Evolutionary conservation across 2,797 vertebrate genomes (phyloP).

Genomic region (Dicrostonyx torquatus): DNA sequence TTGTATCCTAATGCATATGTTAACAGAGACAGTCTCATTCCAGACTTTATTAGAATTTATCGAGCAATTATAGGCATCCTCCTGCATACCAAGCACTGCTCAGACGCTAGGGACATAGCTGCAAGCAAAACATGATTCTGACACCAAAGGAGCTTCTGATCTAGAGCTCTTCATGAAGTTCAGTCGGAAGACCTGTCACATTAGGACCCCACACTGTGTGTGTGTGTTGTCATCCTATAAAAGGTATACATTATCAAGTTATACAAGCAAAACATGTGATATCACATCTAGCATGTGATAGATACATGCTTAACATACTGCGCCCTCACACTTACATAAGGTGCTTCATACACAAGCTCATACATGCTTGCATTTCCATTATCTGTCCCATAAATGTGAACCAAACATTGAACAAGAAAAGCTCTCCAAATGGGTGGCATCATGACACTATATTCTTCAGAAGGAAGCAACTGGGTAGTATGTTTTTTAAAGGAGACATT

Average conservation of each 20-base stretch:
- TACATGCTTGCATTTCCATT: not conserved
- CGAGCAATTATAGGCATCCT: not conserved
- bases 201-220: not conserved
- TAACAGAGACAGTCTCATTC: not conserved
- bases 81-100: too few species aligned
- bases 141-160: not conserved
- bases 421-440: not conserved
- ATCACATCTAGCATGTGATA: not conserved
- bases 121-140: too few species aligned
- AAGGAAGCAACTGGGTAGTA: not conserved
- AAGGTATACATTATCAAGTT: not conserved
- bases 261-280: too few species aligned
- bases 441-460: fast-evolving
- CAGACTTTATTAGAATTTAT: not conserved
- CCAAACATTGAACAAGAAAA: not conserved
- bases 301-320: not conserved
- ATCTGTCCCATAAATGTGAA: too few species aligned
- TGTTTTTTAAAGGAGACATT: not conserved
- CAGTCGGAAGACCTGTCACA: too few species aligned
- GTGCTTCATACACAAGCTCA: too few species aligned
- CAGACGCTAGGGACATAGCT: not conserved
- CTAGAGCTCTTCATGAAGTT: not conserved
- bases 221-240: not conserved
- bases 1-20: fast-evolving
- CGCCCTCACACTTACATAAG: too few species aligned